Evolutionary conservation across 2,797 vertebrate species (phyloP).

Genomic region (Crypturellus tataupa): DNA sequence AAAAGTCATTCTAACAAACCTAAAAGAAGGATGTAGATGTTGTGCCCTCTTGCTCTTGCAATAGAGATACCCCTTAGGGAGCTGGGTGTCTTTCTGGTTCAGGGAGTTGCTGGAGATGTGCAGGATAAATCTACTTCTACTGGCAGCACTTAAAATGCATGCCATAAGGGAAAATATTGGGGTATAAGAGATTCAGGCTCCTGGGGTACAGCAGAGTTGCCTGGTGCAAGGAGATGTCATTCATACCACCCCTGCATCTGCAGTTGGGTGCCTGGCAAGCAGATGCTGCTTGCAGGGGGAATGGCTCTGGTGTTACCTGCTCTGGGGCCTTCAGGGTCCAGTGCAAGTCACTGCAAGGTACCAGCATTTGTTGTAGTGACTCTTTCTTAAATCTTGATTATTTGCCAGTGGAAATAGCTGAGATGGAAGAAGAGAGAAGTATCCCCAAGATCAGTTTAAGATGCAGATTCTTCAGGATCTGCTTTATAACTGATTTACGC

Average conservation of each 20-base stretch:
- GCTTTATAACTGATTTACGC: not conserved
- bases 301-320: not conserved
- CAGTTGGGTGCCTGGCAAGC: not conserved
- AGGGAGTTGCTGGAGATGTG: not conserved
- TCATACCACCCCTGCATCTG: not conserved
- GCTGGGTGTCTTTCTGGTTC: not conserved
- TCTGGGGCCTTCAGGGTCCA: not conserved
- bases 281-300: not conserved
- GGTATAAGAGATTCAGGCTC: not conserved
- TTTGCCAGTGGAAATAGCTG: not conserved
- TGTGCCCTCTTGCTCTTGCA: not conserved
- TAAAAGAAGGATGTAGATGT: not conserved
- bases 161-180: not conserved
- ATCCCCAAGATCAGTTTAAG: not conserved
- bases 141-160: not conserved
- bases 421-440: not conserved
- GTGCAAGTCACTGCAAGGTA: constrained; percentile 10
- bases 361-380: not conserved
- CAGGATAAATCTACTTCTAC: not conserved
- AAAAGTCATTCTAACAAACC: not conserved
- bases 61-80: not conserved
- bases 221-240: not conserved
- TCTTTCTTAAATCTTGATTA: not conserved
- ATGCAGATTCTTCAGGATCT: not conserved
- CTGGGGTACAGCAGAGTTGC: not conserved